A percentile compares a stretch with the other conserved stretches of the same genome.
phyloP scores from a whole-genome alignment of 2,888 invertebrate species.

The Seira sanloemensis region DNA sequence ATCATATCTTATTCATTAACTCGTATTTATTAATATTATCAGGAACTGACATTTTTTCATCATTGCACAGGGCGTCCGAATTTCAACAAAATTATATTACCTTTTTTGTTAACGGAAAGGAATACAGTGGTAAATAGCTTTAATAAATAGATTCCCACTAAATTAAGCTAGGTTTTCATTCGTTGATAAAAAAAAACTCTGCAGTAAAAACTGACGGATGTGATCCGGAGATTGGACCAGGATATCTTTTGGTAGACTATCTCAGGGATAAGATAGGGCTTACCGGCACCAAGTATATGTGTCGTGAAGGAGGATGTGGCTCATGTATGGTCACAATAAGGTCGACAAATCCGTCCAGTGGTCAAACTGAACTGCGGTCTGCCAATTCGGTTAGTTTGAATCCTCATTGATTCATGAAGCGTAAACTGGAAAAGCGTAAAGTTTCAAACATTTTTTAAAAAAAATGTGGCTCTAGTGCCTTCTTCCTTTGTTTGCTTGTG shows the following conservation, averaged over 20 bases:
- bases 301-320: slow-evolving; percentile 83
- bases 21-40: background rate
- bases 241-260: slow-evolving; percentile 66
- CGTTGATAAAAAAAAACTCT: background rate
- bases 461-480: slow-evolving; percentile 75
- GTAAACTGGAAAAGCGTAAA: background rate
- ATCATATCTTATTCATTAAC: background rate
- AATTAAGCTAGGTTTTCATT: background rate
- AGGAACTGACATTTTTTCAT: background rate
- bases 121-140: slow-evolving; percentile 62
- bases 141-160: slow-evolving; percentile 2
- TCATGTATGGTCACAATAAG: slow-evolving; percentile 77
- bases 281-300: slow-evolving; percentile 69
- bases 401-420: background rate
- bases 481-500: slow-evolving; percentile 75
- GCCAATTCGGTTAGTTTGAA: slow-evolving; percentile 80
- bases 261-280: slow-evolving; percentile 65
- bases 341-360: slow-evolving; percentile 67
- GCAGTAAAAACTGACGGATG: background rate
- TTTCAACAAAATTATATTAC: slow-evolving; percentile 62
- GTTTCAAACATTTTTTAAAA: background rate
- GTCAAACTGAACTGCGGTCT: slow-evolving; percentile 78
- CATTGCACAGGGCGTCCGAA: slow-evolving; percentile 29
- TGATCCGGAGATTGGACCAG: slow-evolving; percentile 41
- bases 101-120: slow-evolving; percentile 70